Percentiles rank a stretch among this genome's conserved stretches.
Conservation (phyloP, 2,113 vertebrate species). For the Sciurus niger region DNA sequence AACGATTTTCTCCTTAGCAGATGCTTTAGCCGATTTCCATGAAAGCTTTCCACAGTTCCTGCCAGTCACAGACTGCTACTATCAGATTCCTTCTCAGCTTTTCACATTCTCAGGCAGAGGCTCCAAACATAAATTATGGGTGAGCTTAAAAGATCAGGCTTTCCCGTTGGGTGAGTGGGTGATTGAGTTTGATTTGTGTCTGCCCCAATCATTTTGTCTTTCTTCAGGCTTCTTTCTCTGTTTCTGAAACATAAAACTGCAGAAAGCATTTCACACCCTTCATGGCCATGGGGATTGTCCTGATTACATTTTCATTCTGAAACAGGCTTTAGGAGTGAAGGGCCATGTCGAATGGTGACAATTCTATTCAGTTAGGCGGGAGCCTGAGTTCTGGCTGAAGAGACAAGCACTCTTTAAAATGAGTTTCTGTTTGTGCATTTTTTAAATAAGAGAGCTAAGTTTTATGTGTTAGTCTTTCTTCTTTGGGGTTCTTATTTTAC, state of each 20-base stretch:
- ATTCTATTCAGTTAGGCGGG: neutral
- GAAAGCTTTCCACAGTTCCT: conserved; percentile 19
- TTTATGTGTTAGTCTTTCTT: neutral
- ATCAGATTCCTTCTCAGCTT: conserved; percentile 57
- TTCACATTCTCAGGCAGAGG: conserved; percentile 32
- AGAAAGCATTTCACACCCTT: neutral
- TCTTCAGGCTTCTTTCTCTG: conserved; percentile 34
- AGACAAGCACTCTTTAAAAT: neutral
- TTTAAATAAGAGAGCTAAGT: neutral
- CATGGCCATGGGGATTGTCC: neutral
- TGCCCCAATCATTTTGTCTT: conserved; percentile 3
- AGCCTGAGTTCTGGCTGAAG: neutral
- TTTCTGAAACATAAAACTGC: conserved; percentile 28
- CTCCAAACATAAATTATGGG: conserved; percentile 41
- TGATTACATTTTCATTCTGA: neutral
- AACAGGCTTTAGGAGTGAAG: neutral
- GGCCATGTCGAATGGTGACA: neutral
- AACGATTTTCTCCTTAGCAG: conserved; percentile 4
- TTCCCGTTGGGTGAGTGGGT: neutral
- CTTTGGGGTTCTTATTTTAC: neutral
- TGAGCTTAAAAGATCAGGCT: conserved; percentile 56
- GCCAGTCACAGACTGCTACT: neutral
- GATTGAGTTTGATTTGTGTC: conserved; percentile 50
- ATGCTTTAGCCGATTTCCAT: neutral
- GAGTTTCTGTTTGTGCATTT: neutral